Evolutionary conservation across 1,140 invertebrate genomes (phyloP), one percentile per base, ranked within the genome.

Genomic region (Oryzaephilus surinamensis): DNA sequence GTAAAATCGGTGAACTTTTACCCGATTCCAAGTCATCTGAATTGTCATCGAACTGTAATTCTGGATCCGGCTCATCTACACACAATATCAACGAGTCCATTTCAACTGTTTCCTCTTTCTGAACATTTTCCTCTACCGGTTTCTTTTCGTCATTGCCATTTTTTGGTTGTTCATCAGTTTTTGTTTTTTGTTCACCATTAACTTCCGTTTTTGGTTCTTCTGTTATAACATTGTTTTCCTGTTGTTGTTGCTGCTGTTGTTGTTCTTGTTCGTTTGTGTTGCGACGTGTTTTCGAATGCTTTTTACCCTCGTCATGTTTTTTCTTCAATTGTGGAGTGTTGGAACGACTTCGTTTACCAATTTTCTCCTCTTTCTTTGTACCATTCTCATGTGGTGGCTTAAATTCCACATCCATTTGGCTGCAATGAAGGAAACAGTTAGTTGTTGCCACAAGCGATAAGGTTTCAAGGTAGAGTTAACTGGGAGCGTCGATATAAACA

Each of bases 1-100:
- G 48, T 7, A 57, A 36, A 6, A 52, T 19, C 12, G 58, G 58
- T 19, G 58, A 60, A 19, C 47, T 42, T 40, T 50, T 55, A 10
- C 44, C 48, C 4, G 57, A 61, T 27, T 58, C 57, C 4, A 8
- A 8, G 11, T 24, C 23, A 48, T 61, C 59, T 2, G 57, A 60
- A 46, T 42, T 52, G 36, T 61, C 57, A 28, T 61, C 58, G 41
- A 60, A 61, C 18, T 57, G 46, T 20, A 61, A 30, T 45, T 61
- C 59, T 10, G 55, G 55, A 43, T 58, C 47, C 5, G 44, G 41
- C 30, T 59, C 59, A 38, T 61, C 59, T 0, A 44, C 16, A n/a
- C n/a, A n/a, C 11, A 57, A 31, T 24, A 58, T 36, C 17, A 56
- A 47, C 18, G 56, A 45, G 12, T 58, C 57, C 49, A 57, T 50